Evolutionary conservation across 2,888 invertebrate species (phyloP), one percentile per base, ranked within the genome.

Genomic region (Eristalis pertinax): DNA sequence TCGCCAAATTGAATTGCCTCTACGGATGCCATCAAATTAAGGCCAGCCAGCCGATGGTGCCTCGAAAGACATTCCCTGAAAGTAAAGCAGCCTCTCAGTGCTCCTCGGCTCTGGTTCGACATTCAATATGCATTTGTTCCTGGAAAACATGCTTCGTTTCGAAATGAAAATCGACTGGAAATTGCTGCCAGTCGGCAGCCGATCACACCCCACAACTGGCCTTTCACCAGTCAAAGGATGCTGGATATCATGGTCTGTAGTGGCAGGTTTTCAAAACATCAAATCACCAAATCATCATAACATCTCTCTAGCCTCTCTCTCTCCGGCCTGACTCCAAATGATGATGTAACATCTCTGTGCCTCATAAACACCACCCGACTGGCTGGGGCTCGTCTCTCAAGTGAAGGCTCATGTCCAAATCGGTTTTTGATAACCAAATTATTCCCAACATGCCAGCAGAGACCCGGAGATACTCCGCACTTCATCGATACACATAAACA

Each of bases 221-320:
- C 24, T 62, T 69, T 24, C 26, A 22, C 43, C 60, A 75, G 13
- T 3, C 26, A 50, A 77, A 63, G 63, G 43, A 78, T 84, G 64
- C 60, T 13, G 22, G 22, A 64, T 29, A 26, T 74, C 38, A 38
- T 8, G 32, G 24, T 65, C 50, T 50, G 60, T 60, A 60, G n/a
- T 74, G 69, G 64, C 78, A 78, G 69, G 32, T 38, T 78, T 65
- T 70, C 78, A 84, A 78, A 84, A 78, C 78, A 84, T 1, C 26
- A 38, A 43, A n/a, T n/a, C 64, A 32, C 50, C 8, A 29, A 43
- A 5, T 4, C 22, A 56, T 62, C 60, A 68, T 60, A 76, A 68
- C 65, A 75, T 43, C 68, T 68, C 4, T 38, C 32, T 29, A 0
- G 4, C 32, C 7, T 8, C 32, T 10, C 8, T 10, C 8, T 32